Percentiles rank a stretch among this genome's conserved stretches.
Evolutionary conservation across 2,888 invertebrate genomes (phyloP).

Genomic region (Synergus umbraculus): DNA sequence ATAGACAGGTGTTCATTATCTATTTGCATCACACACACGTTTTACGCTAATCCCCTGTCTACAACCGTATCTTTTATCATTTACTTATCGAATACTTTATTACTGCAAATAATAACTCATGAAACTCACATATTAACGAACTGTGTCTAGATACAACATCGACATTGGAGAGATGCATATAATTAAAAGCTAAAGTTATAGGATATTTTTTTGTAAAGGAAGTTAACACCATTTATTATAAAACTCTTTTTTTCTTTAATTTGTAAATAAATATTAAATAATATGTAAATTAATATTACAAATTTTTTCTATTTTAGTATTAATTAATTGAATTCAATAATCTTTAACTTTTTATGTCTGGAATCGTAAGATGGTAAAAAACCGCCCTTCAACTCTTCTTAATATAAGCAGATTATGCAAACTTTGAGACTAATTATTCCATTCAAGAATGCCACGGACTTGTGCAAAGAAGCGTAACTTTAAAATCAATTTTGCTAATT

Average conservation of each 20-base stretch:
- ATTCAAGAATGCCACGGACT: conserved; percentile 27
- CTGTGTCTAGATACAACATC: neutral
- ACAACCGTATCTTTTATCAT: conserved; percentile 6
- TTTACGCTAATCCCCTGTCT: neutral
- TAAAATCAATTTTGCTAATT: conserved; percentile 33
- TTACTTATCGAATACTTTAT: neutral
- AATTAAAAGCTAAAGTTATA: neutral
- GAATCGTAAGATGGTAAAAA: conserved; percentile 18
- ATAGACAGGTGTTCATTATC: conserved; percentile 19
- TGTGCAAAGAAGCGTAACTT: conserved; percentile 30
- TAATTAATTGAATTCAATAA: neutral
- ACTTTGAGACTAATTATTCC: conserved; percentile 32
- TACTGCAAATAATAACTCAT: no score
- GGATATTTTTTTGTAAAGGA: no score
- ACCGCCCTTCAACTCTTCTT: conserved; percentile 6
- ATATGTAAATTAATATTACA: no score
- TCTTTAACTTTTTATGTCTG: neutral
- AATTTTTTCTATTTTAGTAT: no score
- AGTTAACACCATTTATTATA: no score
- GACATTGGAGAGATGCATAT: neutral
- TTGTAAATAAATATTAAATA: no score
- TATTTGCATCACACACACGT: neutral
- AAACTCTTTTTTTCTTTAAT: no score
- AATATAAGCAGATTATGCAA: conserved; percentile 38
- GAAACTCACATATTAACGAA: neutral